Evolutionary conservation across 2,797 vertebrate genomes (phyloP).

Genomic region (Hypotaenidia philippensis): DNA sequence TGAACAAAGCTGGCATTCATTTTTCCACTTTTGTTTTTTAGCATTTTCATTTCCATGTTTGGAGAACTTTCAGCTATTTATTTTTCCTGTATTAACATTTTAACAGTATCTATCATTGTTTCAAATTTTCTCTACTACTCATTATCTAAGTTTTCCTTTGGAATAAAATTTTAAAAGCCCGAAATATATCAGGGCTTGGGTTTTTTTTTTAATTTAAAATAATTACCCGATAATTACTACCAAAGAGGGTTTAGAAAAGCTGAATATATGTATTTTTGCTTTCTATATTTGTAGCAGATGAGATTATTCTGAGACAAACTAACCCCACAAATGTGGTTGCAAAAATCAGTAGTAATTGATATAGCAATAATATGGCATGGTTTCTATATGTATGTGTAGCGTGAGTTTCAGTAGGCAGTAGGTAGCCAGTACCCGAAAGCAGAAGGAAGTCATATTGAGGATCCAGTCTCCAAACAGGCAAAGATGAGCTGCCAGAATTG

Average conservation of each 20-base stretch:
- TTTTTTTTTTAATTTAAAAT: neutral
- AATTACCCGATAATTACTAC: neutral
- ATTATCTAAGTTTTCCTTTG: neutral
- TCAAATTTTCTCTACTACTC: neutral
- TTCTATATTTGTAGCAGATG: constrained; percentile 16
- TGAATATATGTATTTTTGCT: neutral
- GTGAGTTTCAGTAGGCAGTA: constrained; percentile 17
- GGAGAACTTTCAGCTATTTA: neutral
- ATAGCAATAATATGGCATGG: neutral
- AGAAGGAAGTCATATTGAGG: constrained; percentile 60
- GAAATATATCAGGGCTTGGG: neutral
- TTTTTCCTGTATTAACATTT: neutral
- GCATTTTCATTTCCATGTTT: neutral
- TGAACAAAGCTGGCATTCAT: neutral
- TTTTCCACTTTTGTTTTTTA: neutral
- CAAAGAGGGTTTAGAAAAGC: neutral
- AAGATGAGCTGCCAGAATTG: constrained; percentile 59
- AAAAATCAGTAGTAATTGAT: constrained; percentile 31
- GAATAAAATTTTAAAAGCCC: neutral
- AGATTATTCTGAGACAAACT: constrained; percentile 29
- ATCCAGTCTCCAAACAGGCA: constrained; percentile 53
- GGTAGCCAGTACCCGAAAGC: constrained; percentile 49
- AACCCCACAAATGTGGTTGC: neutral
- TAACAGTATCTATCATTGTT: neutral
- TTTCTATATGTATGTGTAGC: neutral